These are phyloP conservation scores for Papilio polyxenes DNA, from an alignment of 1,140 invertebrate genomes.

Conservation along the genomic window DNA sequence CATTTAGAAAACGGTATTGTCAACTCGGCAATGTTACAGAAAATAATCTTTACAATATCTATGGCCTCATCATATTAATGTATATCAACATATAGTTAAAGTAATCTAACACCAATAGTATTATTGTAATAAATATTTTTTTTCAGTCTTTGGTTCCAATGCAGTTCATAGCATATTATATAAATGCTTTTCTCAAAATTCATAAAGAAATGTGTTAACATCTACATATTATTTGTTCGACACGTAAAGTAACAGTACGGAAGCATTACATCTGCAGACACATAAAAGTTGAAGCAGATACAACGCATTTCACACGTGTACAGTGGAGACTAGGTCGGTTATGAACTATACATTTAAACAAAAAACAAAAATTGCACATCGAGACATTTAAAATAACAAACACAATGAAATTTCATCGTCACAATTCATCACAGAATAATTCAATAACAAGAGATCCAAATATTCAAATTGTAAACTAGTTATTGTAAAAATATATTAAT, in stretches of 20 bases:
- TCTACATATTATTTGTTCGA: conserved; percentile 61
- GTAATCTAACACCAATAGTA: conserved; percentile 73
- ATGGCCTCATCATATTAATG: conserved; percentile 45
- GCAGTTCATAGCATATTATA: conserved; percentile 66
- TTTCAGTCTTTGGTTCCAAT: conserved; percentile 76
- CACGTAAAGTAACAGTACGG: conserved; percentile 36
- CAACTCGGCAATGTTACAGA: conserved; percentile 7
- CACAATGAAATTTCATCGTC: neutral
- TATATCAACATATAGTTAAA: conserved; percentile 58
- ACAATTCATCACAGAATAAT: conserved; percentile 62
- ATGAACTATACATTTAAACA: conserved; percentile 47
- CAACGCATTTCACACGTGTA: neutral
- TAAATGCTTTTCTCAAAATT: conserved; percentile 58
- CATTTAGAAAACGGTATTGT: conserved; percentile 36
- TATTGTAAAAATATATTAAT: conserved; percentile 1
- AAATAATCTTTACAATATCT: conserved; percentile 34
- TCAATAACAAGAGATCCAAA: conserved; percentile 60
- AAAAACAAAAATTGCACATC: conserved; percentile 56
- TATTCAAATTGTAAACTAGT: neutral
- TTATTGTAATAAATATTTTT: conserved; percentile 74
- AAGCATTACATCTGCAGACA: conserved; percentile 47
- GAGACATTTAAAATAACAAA: conserved; percentile 48
- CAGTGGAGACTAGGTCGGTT: neutral
- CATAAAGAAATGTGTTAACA: conserved; percentile 47
- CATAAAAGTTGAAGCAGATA: conserved; percentile 56